Evolutionary conservation across 2,888 invertebrate species (phyloP), one percentile per base, ranked within the genome.

Genomic region (Drosophila yooni): DNA sequence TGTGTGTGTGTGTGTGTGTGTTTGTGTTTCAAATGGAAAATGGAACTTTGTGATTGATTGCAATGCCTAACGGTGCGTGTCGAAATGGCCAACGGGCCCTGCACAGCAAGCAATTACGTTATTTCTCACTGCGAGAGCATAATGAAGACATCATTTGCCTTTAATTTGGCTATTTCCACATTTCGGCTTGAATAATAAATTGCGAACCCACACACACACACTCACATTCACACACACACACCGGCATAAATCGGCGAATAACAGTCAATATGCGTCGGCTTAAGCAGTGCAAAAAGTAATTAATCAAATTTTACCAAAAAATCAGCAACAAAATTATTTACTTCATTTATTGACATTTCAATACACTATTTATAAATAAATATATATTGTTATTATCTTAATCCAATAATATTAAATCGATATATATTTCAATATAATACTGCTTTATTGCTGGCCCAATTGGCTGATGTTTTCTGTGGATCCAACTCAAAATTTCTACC

Each of bases 81-180:
- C 89, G 79, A 74, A 86, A 75, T 77, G 76, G 73, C 70, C 87
- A 68, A 62, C 54, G 63, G 63, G 70, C 80, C 65, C 73, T 64
- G 73, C 70, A 66, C 69, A 59, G 53, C 73, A 46, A 72, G 74
- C 85, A 85, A 89, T 87, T 82, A 89, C 76, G 69, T 63, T 86
- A 70, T 81, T 74, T 25, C 80, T 86, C 82, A 70, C 74, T 87
- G 80, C 75, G 70, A 79, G 73, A 85, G 89, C 84, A 72, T 84
- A 89, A 89, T 81, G 77, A 89, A 89, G 89, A 89, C 89, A 85
- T 85, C 88, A 85, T 87, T 85, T 83, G 80, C 82, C 82, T 75
- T 74, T 54, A 82, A 85, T 85, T 87, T 84, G 74, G 70, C 71
- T 71, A 87, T 85, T 85, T 88, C 85, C 82, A 84, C 88, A 85